Evolutionary conservation across 2,797 vertebrate genomes (phyloP), one percentile per base, ranked within the genome.

Genomic region (Muscicapa striata): DNA sequence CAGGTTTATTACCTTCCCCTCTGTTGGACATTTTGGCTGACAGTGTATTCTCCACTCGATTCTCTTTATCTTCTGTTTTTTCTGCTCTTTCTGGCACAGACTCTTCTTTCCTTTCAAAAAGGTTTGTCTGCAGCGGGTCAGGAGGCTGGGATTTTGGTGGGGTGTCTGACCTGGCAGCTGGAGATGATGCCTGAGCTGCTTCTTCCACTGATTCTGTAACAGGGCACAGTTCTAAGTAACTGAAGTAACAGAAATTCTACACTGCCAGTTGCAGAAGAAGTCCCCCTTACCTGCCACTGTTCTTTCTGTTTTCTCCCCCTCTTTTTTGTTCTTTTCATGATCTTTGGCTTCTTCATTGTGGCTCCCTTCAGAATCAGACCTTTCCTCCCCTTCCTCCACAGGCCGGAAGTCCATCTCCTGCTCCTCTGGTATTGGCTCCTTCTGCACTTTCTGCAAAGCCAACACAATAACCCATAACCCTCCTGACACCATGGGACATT

Each of bases 401-500:
- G 98, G 99, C 80, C 98, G 98, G 94, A 99, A 99, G 75, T 99
- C 99, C 82, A 99, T 98, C 97, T 99, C 99, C 74, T 98, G 99
- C 93, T 99, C 99, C 96, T 99, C 99, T 21, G 99, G 98, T 95
- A 99, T 99, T 2, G 98, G 98, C 88, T 99, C 99, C 96, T 99
- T 99, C 92, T 99, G 98, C 74, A 99, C 98, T 97, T 99, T 99
- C 99, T 99, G 76, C 38, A 90, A 94, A 89, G 81, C 18, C 78
- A 95, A 97, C 3, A 46, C 29, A 73, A 79, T 15, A 46, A 84
- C 30, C 57, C 90, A 85, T 22, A 84, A 66, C 18, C 29, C 57
- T 85, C 21, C 17, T 5, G 3, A 68, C 59, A 45, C 6, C 75
- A 15, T 14, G 9, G 20, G 13, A 29, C 36, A 3, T 13, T 15